A percentile compares a stretch with the other conserved stretches of the same genome.
Conservation (phyloP, 1,140 invertebrate genomes). For the Hyles vespertilio region DNA sequence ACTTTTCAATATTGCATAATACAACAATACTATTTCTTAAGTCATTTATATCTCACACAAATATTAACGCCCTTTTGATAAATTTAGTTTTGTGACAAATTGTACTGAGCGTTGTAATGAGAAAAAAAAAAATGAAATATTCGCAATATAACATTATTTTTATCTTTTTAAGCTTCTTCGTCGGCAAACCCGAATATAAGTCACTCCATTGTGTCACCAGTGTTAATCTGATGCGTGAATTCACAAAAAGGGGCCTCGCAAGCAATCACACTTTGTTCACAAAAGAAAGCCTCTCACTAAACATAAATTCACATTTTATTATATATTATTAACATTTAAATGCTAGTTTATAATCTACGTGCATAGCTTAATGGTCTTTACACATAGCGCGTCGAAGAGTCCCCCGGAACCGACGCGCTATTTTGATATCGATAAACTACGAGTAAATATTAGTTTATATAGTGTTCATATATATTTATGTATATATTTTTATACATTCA, state of each 20-base stretch:
- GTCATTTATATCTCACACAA: too few relatives aligned
- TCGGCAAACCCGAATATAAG: too few relatives aligned
- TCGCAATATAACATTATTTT: too few relatives aligned
- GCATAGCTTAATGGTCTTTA: constrained; percentile 17
- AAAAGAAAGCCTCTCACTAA: constrained; percentile 38
- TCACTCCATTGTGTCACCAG: too few relatives aligned
- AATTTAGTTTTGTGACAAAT: too few relatives aligned
- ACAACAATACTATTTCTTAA: too few relatives aligned
- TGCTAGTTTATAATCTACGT: constrained; percentile 21
- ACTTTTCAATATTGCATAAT: too few relatives aligned
- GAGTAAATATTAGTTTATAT: constrained; percentile 19
- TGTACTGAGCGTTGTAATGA: too few relatives aligned
- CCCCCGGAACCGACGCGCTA: not conserved
- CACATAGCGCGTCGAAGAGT: constrained; percentile 5
- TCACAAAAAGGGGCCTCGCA: not conserved
- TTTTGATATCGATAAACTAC: constrained; percentile 6
- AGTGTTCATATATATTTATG: constrained; percentile 32
- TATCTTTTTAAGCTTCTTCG: too few relatives aligned
- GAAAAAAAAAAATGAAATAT: too few relatives aligned
- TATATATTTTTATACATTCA: constrained; percentile 42
- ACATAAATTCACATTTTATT: constrained; percentile 29
- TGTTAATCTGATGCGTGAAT: not conserved
- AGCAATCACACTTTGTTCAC: constrained; percentile 14
- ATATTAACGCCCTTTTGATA: too few relatives aligned
- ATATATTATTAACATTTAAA: constrained; percentile 28